A percentile compares a stretch with the other conserved stretches of the same genome.
phyloP scores from a whole-genome alignment of 37 sponge, comb jelly and placozoan genomes.

The Oopsacas minuta region DNA sequence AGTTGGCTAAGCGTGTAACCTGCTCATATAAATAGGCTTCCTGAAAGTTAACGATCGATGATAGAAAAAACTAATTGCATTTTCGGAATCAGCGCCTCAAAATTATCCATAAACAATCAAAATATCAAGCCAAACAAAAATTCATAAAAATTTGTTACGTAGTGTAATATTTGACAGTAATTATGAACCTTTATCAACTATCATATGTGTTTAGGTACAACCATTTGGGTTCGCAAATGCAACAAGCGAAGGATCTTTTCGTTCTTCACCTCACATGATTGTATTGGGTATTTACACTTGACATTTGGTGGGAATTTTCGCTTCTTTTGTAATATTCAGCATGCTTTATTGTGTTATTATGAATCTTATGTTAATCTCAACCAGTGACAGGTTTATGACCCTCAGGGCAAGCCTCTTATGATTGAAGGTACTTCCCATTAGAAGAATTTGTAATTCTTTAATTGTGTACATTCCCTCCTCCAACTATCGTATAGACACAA shows the following conservation, averaged over 20 bases:
- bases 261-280: not conserved
- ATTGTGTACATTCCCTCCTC: not conserved
- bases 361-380: not conserved
- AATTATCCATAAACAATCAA: no score
- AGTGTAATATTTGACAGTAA: no score
- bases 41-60: no score
- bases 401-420: not conserved
- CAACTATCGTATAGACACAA: not conserved
- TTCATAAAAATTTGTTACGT: no score
- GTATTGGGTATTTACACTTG: slow-evolving; percentile 12
- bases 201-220: not conserved
- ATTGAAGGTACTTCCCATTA: not conserved
- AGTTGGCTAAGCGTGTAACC: no score
- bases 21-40: no score
- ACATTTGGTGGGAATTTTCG: slow-evolving; percentile 4
- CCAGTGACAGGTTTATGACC: slow-evolving; percentile 15
- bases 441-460: not conserved
- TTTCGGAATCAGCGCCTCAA: no score
- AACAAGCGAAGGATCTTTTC: not conserved
- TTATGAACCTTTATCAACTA: no score
- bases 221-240: not conserved
- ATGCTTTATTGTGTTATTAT: not conserved
- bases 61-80: no score
- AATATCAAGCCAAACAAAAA: no score
- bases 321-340: slow-evolving; percentile 1